These are phyloP conservation scores for Acyrthosiphon pisum DNA, from an alignment of 1,140 invertebrate genomes.

Conservation along the genomic window DNA sequence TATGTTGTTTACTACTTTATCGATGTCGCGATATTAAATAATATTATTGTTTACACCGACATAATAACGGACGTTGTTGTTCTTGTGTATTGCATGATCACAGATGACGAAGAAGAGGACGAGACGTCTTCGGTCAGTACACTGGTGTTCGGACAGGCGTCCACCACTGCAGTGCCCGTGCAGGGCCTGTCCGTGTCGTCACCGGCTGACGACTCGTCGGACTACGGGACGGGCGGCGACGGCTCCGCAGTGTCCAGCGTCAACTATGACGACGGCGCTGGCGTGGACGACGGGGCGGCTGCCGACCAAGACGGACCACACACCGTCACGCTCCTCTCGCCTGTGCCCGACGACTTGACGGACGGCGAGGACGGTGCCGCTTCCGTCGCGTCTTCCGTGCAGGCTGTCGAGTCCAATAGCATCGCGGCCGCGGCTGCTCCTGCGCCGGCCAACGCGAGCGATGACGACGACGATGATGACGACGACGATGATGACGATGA, in stretches of 20 bases:
- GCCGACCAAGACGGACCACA: constrained; percentile 33
- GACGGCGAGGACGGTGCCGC: background rate
- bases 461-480: constrained; percentile 5
- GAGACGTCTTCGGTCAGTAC: background rate
- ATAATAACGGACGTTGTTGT: background rate
- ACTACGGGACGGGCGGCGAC: background rate
- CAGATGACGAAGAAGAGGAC: constrained; percentile 30
- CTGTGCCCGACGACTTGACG: background rate
- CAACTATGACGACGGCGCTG: background rate
- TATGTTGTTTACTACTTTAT: background rate
- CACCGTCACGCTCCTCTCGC: constrained; percentile 47
- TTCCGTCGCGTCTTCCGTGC: background rate
- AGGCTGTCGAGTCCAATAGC: constrained; percentile 30
- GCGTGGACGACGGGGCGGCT: background rate
- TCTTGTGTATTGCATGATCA: background rate
- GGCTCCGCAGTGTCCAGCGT: background rate
- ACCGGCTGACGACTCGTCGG: background rate
- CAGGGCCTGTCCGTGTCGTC: constrained; percentile 23
- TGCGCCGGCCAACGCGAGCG: background rate
- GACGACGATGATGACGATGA: constrained; percentile 35
- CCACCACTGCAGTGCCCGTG: constrained; percentile 3
- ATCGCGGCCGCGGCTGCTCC: background rate
- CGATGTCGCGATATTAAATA: too few relatives aligned
- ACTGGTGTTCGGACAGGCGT: background rate
- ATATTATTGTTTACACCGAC: too few relatives aligned